Evolutionary conservation across 2,888 invertebrate genomes (phyloP).

Genomic region (Nasonovia ribisnigri): DNA sequence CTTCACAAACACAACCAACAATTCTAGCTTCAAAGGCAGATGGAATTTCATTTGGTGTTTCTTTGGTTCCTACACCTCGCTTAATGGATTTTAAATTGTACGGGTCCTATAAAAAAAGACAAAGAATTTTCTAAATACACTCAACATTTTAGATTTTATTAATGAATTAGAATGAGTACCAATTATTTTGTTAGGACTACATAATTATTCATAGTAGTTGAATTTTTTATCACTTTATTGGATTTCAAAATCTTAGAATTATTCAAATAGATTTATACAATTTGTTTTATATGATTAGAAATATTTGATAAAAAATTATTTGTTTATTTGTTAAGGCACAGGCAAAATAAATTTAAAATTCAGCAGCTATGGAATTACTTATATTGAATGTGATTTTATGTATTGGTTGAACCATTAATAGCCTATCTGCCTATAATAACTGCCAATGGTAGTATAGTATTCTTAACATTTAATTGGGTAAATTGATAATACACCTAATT

Average conservation of each 20-base stretch:
- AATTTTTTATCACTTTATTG: neutral
- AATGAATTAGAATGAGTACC: neutral
- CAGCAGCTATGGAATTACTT: neutral
- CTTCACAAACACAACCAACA: conserved; percentile 96
- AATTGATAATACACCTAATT: neutral
- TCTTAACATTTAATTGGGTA: neutral
- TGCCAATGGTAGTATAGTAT: too few species aligned
- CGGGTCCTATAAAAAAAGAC: conserved; percentile 75
- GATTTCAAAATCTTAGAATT: neutral
- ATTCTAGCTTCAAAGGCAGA: conserved; percentile 91
- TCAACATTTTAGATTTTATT: neutral
- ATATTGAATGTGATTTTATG: neutral
- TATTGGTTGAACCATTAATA: neutral
- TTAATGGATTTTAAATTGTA: conserved; percentile 87
- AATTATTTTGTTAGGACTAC: neutral
- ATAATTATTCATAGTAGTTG: too few species aligned
- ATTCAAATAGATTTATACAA: neutral
- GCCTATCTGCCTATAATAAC: neutral
- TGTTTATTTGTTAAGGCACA: neutral
- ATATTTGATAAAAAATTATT: neutral
- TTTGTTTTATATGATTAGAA: neutral
- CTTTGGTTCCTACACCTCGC: conserved; percentile 85
- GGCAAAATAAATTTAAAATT: neutral
- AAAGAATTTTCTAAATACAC: too few species aligned
- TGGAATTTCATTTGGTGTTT: conserved; percentile 88